A percentile compares a stretch with the other conserved stretches of the same genome.
Conservation (phyloP, 1,140 invertebrate species). For the Platorchestia sp. region DNA sequence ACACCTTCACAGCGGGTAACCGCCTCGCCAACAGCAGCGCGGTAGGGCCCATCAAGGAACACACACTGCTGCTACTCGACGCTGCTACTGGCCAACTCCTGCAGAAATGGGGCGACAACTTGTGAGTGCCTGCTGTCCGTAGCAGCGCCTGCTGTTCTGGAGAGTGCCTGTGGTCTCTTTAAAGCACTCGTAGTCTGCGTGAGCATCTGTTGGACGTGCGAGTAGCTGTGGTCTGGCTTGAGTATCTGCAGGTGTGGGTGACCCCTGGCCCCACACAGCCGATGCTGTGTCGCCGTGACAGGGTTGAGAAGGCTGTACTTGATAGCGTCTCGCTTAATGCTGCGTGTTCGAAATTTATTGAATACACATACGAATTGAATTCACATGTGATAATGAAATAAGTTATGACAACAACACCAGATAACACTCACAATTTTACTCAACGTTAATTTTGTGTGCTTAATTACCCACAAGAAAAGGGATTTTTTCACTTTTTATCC, state of each 20-base stretch:
- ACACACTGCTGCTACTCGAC: constrained; percentile 81
- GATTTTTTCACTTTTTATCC: neutral
- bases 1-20: constrained; percentile 74
- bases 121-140: constrained; percentile 71
- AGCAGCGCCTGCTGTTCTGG: no score
- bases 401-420: neutral
- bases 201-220: neutral
- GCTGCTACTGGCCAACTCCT: constrained; percentile 80
- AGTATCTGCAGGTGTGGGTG: neutral
- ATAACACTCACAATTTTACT: neutral
- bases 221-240: neutral
- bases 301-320: neutral
- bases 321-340: neutral
- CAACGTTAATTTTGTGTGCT: neutral
- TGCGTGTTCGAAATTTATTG: neutral
- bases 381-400: neutral
- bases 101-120: constrained; percentile 83
- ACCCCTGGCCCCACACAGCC: neutral
- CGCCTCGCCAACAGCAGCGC: constrained; percentile 75
- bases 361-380: no score
- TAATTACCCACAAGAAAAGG: neutral
- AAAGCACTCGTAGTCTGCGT: neutral
- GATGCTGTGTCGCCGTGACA: neutral
- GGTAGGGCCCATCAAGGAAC: constrained; percentile 77
- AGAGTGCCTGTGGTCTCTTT: neutral